Base-by-base conservation (phyloP, 2,113 vertebrate genomes). In the Notothenia coriiceps region DNA sequence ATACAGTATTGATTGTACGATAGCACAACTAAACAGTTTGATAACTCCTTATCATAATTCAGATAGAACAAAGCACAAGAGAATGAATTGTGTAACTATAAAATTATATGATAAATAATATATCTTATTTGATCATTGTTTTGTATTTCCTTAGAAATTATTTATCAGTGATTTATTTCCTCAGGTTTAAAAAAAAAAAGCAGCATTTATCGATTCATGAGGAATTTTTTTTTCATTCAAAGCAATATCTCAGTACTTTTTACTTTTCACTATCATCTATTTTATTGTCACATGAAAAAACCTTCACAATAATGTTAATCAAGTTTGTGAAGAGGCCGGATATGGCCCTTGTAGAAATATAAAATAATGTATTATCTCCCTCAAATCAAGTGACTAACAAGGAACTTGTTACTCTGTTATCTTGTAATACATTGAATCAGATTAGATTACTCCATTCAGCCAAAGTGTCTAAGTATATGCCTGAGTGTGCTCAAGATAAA, bases 371-470 rank as follows among this genome's bases (percentile, higher is more conserved):
- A 61, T 72, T 79, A 79, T 79, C 55, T 44, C 43, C 13, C 25
- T 43, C 13, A 61, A 86, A 82, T 80, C 65, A 84, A 80, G 57
- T 70, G 71, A 79, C 71, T 68, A 77, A 86, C 62, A 80, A 86
- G 79, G 75, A 82, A 70, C 55, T 63, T 6, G 43, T 87, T 85
- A 74, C 63, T 65, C 55, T 12, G 14, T 66, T 70, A 80, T 82
- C 59, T 59, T 54, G 50, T 60, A 87, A 87, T 74, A 77, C 61
- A 89, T 87, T 72, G 69, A 44, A 85, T 84, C 55, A 72, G 44
- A 86, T 76, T 66, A 78, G 54, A 80, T 82, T 80, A 86, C 44
- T 62, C 44, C 59, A 83, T 70, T 80, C 69, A 82, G 43, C 57
- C 78, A 77, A 64, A 60, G 68, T 82, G 74, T 84, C 52, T 35